phyloP scores from a whole-genome alignment of 2,797 vertebrate species.

The Lacerta bilineata region DNA sequence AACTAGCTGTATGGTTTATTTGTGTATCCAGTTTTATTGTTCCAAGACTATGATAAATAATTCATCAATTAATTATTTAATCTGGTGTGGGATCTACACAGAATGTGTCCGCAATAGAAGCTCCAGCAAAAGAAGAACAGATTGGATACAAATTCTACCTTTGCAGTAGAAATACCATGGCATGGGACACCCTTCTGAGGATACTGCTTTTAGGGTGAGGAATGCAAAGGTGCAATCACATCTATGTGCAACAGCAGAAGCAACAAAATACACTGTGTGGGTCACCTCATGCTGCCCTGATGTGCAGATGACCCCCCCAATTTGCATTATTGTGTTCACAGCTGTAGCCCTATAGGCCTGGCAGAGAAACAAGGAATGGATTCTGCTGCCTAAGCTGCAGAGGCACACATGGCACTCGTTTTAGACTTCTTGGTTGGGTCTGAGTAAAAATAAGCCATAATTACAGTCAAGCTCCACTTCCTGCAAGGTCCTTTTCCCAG shows the following conservation, averaged over 20 bases:
- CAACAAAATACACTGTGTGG: too few species aligned
- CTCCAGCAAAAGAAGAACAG: background rate
- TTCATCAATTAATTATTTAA: background rate
- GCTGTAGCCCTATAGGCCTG: background rate
- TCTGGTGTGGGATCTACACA: background rate
- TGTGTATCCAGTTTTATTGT: too few species aligned
- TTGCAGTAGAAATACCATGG: background rate
- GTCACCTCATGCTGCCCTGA: accelerated
- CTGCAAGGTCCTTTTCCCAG: background rate
- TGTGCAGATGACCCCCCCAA: background rate
- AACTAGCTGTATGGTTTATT: too few species aligned
- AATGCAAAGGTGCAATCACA: too few species aligned
- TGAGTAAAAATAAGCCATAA: background rate
- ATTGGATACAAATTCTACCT: background rate
- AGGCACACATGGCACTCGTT: background rate
- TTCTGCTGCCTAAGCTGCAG: background rate
- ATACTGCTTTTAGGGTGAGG: background rate
- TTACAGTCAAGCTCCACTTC: slow-evolving; percentile 1
- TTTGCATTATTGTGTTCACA: background rate
- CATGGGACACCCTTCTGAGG: too few species aligned
- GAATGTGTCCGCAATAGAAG: background rate
- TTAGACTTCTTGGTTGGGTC: too few species aligned
- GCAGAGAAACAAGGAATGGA: background rate
- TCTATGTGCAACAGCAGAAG: too few species aligned
- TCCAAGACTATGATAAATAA: too few species aligned